These are phyloP conservation scores for Mus spicilegus DNA, from an alignment of 2,113 vertebrate species.

Conservation along the genomic window DNA sequence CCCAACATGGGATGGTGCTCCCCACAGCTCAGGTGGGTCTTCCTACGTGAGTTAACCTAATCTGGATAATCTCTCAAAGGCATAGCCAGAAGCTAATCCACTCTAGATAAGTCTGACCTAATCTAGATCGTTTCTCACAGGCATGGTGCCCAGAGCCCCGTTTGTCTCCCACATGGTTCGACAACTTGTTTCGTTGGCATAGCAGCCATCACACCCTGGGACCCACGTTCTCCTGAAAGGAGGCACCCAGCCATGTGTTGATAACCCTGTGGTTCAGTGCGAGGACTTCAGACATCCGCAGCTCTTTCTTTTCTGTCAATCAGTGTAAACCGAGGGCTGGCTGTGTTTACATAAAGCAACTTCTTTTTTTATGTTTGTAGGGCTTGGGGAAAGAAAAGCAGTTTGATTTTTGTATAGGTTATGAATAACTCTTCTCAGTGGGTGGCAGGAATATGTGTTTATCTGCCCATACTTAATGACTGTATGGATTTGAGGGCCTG, in stretches of 20 bases:
- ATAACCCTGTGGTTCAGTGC: not conserved
- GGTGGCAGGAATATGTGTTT: constrained; percentile 48
- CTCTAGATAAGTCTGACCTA: too few relatives aligned
- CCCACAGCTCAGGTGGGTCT: not conserved
- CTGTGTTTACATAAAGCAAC: constrained; percentile 30
- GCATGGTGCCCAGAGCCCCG: not conserved
- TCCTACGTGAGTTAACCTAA: too few relatives aligned
- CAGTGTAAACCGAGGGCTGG: constrained; percentile 21
- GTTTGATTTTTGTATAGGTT: not conserved
- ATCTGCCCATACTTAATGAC: not conserved
- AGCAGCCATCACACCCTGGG: not conserved
- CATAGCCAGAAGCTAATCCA: not conserved
- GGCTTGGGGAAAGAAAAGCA: constrained; percentile 41
- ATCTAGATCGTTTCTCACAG: not conserved
- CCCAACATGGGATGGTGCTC: not conserved
- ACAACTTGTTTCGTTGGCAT: not conserved
- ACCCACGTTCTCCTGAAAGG: too few relatives aligned
- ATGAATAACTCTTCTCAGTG: constrained; percentile 64
- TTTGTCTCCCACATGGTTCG: not conserved
- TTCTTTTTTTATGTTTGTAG: constrained; percentile 54
- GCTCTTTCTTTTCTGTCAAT: not conserved
- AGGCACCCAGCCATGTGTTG: not conserved
- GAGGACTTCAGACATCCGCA: constrained; percentile 3
- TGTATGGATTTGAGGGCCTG: not conserved
- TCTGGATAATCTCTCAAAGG: not conserved